These are phyloP conservation scores for Phyllotis vaccarum DNA, from an alignment of 2,797 vertebrate genomes.

Conservation along the genomic window DNA sequence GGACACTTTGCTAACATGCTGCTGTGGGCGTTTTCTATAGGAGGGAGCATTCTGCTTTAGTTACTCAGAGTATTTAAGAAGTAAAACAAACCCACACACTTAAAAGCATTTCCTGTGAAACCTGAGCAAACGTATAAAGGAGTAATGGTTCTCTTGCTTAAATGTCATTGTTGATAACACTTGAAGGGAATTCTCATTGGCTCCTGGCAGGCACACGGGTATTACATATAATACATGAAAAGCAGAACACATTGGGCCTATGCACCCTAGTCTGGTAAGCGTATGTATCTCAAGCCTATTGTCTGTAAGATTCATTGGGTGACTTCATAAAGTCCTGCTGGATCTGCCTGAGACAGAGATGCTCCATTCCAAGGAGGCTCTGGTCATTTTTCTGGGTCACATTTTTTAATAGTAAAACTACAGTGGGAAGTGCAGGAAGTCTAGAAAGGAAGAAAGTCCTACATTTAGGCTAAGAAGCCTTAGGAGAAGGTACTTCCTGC, in stretches of 20 bases:
- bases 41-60: neutral
- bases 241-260: neutral
- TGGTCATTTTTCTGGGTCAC: neutral
- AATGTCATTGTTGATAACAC: neutral
- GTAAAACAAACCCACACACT: conserved; percentile 40
- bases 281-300: neutral
- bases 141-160: neutral
- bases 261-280: neutral
- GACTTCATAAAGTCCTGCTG: neutral
- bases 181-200: neutral
- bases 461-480: neutral
- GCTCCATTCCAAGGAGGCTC: neutral
- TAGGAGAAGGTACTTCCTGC: neutral
- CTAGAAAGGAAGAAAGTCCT: neutral
- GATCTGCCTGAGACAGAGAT: neutral
- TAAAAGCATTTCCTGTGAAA: conserved; percentile 6
- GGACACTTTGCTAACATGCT: neutral
- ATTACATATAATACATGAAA: neutral
- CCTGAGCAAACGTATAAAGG: neutral
- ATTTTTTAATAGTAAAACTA: neutral
- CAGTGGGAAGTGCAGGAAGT: neutral
- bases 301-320: neutral
- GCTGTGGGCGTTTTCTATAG: neutral
- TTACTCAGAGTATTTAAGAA: conserved; percentile 28
- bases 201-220: neutral